Percentiles rank a stretch among this genome's conserved stretches.
Conservation (phyloP, 2,113 vertebrate genomes). For the Engraulis encrasicolus region DNA sequence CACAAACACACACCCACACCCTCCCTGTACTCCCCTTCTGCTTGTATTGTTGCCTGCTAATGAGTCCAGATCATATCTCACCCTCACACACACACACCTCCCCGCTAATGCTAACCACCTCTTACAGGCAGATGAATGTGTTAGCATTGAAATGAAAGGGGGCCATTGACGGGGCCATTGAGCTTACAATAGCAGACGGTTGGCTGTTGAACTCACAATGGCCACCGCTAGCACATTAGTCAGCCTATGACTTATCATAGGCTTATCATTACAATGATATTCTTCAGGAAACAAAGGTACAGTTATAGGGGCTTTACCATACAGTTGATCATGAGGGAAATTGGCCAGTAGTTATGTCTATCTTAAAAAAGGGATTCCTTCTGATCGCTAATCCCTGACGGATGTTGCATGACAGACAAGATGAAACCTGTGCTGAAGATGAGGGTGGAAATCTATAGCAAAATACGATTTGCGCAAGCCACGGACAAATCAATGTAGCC, state of each 20-base stretch:
- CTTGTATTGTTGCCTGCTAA: neutral
- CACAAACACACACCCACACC: neutral
- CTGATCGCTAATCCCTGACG: too few species aligned
- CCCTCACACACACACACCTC: neutral
- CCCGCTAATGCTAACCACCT: neutral
- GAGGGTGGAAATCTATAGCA: too few species aligned
- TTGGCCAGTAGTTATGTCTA: too few species aligned
- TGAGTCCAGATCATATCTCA: conserved; percentile 33
- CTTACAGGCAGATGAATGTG: conserved; percentile 1
- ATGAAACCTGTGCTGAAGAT: neutral
- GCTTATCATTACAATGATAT: too few species aligned
- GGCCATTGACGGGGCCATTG: conserved; percentile 10
- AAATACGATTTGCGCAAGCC: too few species aligned
- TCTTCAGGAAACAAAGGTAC: neutral
- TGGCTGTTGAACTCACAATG: neutral
- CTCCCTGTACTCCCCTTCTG: neutral
- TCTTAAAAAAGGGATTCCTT: too few species aligned
- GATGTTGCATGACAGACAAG: neutral
- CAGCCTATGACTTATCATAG: neutral
- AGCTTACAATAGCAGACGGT: conserved; percentile 13
- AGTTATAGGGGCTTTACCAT: too few species aligned
- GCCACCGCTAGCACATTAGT: neutral
- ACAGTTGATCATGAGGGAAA: too few species aligned
- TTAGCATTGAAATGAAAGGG: conserved; percentile 14
- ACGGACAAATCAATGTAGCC: too few species aligned